Percentiles rank a stretch among this genome's conserved stretches.
phyloP scores from a whole-genome alignment of 2,888 invertebrate species.

The Argynnis bischoffii region DNA sequence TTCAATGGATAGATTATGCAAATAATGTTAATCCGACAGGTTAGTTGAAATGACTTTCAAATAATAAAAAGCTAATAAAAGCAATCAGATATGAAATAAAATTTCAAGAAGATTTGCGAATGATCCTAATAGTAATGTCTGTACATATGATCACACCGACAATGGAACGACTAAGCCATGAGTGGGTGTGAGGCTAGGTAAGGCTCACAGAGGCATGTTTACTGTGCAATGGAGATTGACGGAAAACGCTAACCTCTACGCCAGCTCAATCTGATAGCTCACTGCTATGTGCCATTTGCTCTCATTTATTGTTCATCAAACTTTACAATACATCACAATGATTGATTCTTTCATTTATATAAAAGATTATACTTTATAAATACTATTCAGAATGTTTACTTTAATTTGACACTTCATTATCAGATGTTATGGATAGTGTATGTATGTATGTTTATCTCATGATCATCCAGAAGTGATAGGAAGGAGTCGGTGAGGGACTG shows the following conservation, averaged over 20 bases:
- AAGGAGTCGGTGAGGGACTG: not conserved
- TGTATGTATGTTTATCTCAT: not conserved
- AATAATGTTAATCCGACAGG: constrained; percentile 55
- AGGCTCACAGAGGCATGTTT: constrained; percentile 69
- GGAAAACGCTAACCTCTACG: constrained; percentile 57
- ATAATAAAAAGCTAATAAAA: constrained; percentile 59
- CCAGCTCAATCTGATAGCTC: constrained; percentile 55
- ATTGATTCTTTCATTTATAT: not conserved
- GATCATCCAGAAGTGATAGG: not conserved
- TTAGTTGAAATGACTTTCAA: constrained; percentile 68
- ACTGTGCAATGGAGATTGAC: constrained; percentile 63
- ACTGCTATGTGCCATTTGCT: constrained; percentile 23
- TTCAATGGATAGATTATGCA: constrained; percentile 43
- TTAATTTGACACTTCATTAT: too few species aligned
- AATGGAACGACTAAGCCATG: constrained; percentile 78
- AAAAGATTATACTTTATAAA: too few species aligned
- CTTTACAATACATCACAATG: not conserved
- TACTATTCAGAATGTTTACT: too few species aligned
- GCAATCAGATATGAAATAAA: constrained; percentile 64
- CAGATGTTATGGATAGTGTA: not conserved
- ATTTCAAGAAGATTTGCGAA: constrained; percentile 62
- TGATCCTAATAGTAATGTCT: constrained; percentile 65
- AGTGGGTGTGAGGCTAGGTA: constrained; percentile 70
- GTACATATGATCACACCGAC: constrained; percentile 71
- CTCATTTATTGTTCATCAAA: not conserved